Evolutionary conservation across 2,113 vertebrate genomes (phyloP).

Genomic region (Phylloscopus trochilus): DNA sequence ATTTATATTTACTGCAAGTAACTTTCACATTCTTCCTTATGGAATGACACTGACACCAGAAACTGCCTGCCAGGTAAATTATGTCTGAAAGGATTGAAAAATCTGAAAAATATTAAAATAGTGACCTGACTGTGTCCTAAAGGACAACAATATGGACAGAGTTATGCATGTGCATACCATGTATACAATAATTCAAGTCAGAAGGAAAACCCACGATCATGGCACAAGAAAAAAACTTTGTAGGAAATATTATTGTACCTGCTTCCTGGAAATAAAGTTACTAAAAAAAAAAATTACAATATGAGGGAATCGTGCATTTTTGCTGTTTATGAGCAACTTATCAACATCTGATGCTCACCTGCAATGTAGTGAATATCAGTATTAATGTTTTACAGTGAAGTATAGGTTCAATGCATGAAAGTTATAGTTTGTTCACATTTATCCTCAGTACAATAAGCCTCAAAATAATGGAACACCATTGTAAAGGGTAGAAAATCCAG

Average conservation of each 20-base stretch:
- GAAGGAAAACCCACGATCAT: not conserved
- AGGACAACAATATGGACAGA: not conserved
- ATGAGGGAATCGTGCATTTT: not conserved
- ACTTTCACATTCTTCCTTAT: not conserved
- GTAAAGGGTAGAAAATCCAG: not conserved
- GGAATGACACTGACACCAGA: not conserved
- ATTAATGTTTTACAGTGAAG: not conserved
- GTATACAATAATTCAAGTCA: not conserved
- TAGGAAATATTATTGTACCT: not conserved
- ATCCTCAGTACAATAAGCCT: not conserved
- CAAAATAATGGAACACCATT: not conserved
- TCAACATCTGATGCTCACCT: not conserved
- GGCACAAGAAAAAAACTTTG: not conserved
- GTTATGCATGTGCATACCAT: not conserved
- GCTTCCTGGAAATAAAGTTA: not conserved
- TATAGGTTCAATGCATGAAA: not conserved
- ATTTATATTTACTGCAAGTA: not conserved
- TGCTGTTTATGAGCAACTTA: not conserved
- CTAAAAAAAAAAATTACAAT: not conserved
- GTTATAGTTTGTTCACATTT: not conserved
- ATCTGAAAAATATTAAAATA: not conserved
- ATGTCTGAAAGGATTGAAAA: not conserved
- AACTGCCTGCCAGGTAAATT: not conserved
- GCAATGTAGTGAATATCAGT: not conserved
- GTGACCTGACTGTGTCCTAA: not conserved